phyloP scores from a whole-genome alignment of 2,888 invertebrate genomes.

The Cynaeus angustus region DNA sequence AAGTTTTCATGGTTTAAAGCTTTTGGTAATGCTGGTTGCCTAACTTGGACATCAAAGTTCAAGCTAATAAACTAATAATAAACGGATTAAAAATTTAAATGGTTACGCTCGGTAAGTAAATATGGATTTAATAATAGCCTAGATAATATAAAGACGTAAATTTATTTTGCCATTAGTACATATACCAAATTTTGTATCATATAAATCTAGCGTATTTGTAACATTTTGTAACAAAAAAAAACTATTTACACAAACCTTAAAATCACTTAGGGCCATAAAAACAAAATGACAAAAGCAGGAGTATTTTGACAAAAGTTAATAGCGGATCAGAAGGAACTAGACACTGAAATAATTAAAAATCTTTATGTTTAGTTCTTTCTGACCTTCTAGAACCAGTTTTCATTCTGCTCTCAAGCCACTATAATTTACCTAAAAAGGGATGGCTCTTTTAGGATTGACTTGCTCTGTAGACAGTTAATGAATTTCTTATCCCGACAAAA shows the following conservation, averaged over 20 bases:
- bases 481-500: conserved; percentile 7
- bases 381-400: no score
- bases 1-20: no score
- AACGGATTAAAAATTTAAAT: no score
- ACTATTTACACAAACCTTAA: conserved; percentile 55
- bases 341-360: no score
- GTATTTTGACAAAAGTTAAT: no score
- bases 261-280: conserved; percentile 39
- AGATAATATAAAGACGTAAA: conserved; percentile 55
- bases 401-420: conserved; percentile 32
- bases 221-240: conserved; percentile 53
- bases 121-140: no score
- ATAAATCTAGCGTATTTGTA: conserved; percentile 55
- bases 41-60: no score
- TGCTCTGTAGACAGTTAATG: conserved; percentile 5
- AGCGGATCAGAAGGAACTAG: no score
- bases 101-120: no score
- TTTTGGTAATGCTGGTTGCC: no score
- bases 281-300: conserved; percentile 33
- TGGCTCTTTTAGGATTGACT: conserved; percentile 5
- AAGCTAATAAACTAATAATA: no score
- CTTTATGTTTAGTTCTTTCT: no score
- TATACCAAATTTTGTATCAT: conserved; percentile 55
- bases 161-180: conserved; percentile 58
- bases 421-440: conserved; percentile 46